Base-by-base conservation (phyloP, 2,888 invertebrate genomes). In the Drosophila imparisetae region DNA sequence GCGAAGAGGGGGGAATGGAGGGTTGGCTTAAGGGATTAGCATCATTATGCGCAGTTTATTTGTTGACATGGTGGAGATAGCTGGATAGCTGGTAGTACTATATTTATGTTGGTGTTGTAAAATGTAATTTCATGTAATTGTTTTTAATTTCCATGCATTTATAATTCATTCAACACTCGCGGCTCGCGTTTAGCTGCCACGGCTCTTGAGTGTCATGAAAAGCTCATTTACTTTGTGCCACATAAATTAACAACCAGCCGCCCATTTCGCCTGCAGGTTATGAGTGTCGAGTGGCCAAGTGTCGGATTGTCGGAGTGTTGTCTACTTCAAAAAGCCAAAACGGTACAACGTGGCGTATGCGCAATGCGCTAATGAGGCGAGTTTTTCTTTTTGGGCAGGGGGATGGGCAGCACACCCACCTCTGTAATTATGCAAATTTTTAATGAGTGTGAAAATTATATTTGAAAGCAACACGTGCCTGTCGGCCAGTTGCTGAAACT, bases 391-490 rank as follows among this genome's bases (percentile, higher is more conserved):
- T 36, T 34, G 54, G 38, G 40, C 27, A 15, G 42, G 8, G 27
- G 24, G 13, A 30, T 29, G 49, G 45, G 45, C 55, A 72, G 61
- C 79, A 6, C 57, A 21, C 57, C 42, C 30, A 30, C 67, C 34
- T 58, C 57, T 58, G 78, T 87, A 89, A 88, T 88, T 88, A 89
- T 89, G 89, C 84, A 89, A 88, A 88, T 88, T 87, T 89, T 72
- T 87, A 89, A 88, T 88, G 84, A 89, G 86, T 78, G 77, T 84
- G 79, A 86, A 89, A 88, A 83, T 80, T 81, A 78, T 78, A 70
- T 70, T 72, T 34, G 40, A 45, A 48, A 48, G 72, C 85, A 83
- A 81, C 86, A 84, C 79, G 81, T 82, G 80, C 66, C 60, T 45
- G 27, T 42, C n/a, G 29, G n/a, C 50, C 34, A 36, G 52, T 29